These are phyloP conservation scores for Campoplex capitator DNA, from an alignment of 2,888 invertebrate genomes.

Conservation along the genomic window DNA sequence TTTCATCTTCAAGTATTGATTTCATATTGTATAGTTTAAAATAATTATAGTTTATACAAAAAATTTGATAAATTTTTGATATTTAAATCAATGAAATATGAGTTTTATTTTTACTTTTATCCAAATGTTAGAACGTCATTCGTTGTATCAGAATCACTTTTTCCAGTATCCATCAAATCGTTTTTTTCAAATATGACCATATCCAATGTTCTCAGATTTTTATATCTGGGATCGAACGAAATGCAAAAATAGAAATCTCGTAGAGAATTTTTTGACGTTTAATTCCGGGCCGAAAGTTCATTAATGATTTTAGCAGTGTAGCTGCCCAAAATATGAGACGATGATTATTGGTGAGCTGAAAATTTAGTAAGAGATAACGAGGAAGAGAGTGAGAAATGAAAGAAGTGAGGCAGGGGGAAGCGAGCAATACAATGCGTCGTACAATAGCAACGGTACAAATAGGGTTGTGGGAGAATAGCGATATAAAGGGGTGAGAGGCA, in stretches of 20 bases:
- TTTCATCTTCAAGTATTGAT: too few relatives aligned
- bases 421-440: constrained; percentile 21
- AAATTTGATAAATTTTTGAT: neutral
- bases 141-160: too few relatives aligned
- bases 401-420: constrained; percentile 8
- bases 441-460: constrained; percentile 45
- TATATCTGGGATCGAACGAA: neutral
- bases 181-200: neutral
- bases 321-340: neutral
- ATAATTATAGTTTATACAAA: neutral
- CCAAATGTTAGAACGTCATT: too few relatives aligned
- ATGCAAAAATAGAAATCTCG: neutral
- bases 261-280: neutral
- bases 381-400: neutral
- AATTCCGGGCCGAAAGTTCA: neutral
- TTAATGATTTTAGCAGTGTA: neutral
- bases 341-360: constrained; percentile 12
- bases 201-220: too few relatives aligned
- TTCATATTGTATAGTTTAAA: too few relatives aligned
- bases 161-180: neutral
- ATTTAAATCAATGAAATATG: neutral
- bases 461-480: constrained; percentile 26
- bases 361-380: neutral
- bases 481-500: constrained; percentile 33
- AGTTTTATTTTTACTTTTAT: too few relatives aligned